Percentiles rank a stretch among this genome's conserved stretches.
Evolutionary conservation across 1,140 invertebrate genomes (phyloP).

Genomic region (Archivesica marissinica): DNA sequence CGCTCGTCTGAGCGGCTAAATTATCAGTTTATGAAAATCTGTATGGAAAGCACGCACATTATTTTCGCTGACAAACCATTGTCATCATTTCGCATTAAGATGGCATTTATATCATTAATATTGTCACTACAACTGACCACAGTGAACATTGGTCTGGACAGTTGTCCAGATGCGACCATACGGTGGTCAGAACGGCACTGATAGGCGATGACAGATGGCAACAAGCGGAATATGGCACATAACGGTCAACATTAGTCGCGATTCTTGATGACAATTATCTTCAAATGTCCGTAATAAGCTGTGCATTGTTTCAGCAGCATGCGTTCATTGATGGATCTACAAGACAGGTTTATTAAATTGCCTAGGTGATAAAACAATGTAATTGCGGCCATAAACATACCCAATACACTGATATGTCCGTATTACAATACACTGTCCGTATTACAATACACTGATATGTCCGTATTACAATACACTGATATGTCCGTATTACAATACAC

Average conservation of each 20-base stretch:
- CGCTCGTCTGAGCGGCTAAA: not conserved
- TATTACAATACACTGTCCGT: too few relatives aligned
- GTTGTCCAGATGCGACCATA: slow-evolving; percentile 38
- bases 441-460: too few relatives aligned
- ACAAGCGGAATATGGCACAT: slow-evolving; percentile 25
- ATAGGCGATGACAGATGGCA: not conserved
- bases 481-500: too few relatives aligned
- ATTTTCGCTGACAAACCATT: slow-evolving; percentile 1
- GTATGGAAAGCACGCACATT: not conserved
- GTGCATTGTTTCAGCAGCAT: not conserved
- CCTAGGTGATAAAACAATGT: not conserved
- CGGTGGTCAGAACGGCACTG: slow-evolving; percentile 14
- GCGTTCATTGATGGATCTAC: not conserved
- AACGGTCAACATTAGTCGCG: slow-evolving; percentile 27
- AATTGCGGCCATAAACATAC: not conserved
- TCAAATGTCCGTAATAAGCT: not conserved
- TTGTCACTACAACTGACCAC: slow-evolving; percentile 28
- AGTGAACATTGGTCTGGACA: not conserved
- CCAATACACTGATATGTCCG: too few relatives aligned
- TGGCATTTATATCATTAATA: slow-evolving; percentile 29
- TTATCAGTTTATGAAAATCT: not conserved
- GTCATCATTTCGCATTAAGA: slow-evolving; percentile 6
- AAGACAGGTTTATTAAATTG: too few relatives aligned
- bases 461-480: too few relatives aligned
- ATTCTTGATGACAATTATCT: slow-evolving; percentile 36